These are phyloP conservation scores for Burhinus oedicnemus DNA, from an alignment of 2,113 vertebrate species.

Conservation along the genomic window DNA sequence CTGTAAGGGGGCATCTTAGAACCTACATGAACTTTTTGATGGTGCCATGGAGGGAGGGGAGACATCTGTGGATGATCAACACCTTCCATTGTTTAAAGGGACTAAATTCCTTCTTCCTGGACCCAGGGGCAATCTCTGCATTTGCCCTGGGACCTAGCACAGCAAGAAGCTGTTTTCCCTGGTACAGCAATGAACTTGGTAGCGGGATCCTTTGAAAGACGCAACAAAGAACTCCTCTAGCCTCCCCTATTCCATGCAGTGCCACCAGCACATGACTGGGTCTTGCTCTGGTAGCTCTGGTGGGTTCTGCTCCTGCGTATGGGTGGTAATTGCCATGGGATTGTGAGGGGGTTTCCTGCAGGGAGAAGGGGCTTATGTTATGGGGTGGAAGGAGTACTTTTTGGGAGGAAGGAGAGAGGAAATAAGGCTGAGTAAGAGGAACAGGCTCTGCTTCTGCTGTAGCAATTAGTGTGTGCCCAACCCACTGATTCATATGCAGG, in stretches of 20 bases:
- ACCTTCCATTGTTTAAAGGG: background rate
- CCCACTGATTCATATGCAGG: background rate
- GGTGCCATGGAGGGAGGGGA: background rate
- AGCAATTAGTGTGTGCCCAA: background rate
- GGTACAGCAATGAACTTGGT: background rate
- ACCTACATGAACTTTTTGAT: background rate
- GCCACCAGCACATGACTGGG: background rate
- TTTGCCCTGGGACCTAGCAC: background rate
- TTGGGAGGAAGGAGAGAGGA: background rate
- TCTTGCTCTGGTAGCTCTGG: background rate
- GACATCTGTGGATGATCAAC: background rate
- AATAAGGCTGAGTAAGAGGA: background rate
- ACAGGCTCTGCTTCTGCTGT: background rate
- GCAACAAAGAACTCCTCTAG: background rate
- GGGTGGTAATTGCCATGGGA: background rate
- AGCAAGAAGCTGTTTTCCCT: background rate
- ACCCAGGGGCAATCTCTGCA: background rate
- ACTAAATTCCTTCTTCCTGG: background rate
- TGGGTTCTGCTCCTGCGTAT: rapidly evolving
- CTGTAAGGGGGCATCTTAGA: background rate
- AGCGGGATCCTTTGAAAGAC: background rate
- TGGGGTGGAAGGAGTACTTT: background rate
- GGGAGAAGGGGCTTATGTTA: background rate
- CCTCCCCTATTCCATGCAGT: background rate
- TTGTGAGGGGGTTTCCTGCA: background rate